phyloP scores from a whole-genome alignment of 2,888 invertebrate genomes.

The Camponotus fellah region DNA sequence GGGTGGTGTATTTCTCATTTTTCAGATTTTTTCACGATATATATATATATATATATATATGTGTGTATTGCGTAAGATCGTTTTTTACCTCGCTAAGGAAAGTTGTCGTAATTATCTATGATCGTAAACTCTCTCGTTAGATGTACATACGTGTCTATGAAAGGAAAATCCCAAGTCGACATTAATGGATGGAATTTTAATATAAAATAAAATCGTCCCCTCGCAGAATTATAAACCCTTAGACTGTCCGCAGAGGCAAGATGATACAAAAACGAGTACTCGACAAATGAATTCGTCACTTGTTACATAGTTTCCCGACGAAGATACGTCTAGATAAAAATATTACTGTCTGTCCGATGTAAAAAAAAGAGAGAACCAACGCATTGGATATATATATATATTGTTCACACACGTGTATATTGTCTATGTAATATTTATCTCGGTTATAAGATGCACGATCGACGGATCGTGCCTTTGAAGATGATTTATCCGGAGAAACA shows the following conservation, averaged over 20 bases:
- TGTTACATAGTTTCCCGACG: background rate
- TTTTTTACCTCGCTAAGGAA: constrained; percentile 35
- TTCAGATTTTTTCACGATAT: constrained; percentile 24
- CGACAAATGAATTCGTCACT: background rate
- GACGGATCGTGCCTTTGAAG: background rate
- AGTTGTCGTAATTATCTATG: constrained; percentile 4
- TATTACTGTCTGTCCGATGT: background rate
- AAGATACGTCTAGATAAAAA: constrained; percentile 7
- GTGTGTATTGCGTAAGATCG: constrained; percentile 12
- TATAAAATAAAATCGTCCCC: constrained; percentile 6
- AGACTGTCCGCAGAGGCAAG: background rate
- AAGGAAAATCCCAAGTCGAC: constrained; percentile 5
- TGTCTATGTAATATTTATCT: constrained; percentile 17
- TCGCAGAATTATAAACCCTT: background rate
- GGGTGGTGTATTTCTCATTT: background rate
- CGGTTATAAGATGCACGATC: background rate
- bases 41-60: background rate
- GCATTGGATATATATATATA: background rate
- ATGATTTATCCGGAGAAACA: background rate
- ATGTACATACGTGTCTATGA: constrained; percentile 5
- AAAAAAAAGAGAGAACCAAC: background rate
- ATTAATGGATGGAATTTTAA: constrained; percentile 15
- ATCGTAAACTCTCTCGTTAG: constrained; percentile 1
- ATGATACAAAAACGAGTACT: background rate
- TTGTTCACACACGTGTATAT: background rate